phyloP scores from a whole-genome alignment of 1,140 invertebrate species.

The Yoshiicerus persimilis region DNA sequence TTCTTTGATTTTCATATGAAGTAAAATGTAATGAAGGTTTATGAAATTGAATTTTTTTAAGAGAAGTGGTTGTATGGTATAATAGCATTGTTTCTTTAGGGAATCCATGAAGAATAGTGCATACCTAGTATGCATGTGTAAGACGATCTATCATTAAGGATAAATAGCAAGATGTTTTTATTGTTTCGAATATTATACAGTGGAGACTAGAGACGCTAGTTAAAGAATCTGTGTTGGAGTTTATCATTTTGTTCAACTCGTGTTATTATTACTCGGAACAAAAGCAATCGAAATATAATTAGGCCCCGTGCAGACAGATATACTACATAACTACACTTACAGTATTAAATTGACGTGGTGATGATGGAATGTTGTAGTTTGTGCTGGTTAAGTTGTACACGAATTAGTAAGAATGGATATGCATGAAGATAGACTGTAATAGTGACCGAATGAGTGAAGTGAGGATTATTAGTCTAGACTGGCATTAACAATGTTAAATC shows the following conservation, averaged over 20 bases:
- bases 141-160: too few relatives aligned
- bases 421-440: not conserved
- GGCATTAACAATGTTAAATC: not conserved
- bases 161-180: not conserved
- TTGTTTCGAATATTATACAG: not conserved
- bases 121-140: too few relatives aligned
- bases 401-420: not conserved
- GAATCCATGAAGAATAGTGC: too few relatives aligned
- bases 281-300: constrained; percentile 1
- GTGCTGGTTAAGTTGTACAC: not conserved
- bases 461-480: constrained; percentile 18
- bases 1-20: too few relatives aligned
- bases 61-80: too few relatives aligned
- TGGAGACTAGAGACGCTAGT: not conserved
- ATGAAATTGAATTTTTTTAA: too few relatives aligned
- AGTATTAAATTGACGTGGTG: not conserved
- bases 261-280: not conserved
- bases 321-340: not conserved
- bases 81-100: too few relatives aligned
- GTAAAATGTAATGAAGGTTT: too few relatives aligned
- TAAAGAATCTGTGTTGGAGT: not conserved
- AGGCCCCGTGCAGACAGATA: not conserved
- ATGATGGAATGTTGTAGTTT: not conserved
- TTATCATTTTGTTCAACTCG: not conserved
- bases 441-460: not conserved